A percentile compares a stretch with the other conserved stretches of the same genome.
Conservation (phyloP, 2,113 vertebrate species). For the Grammomys surdaster region DNA sequence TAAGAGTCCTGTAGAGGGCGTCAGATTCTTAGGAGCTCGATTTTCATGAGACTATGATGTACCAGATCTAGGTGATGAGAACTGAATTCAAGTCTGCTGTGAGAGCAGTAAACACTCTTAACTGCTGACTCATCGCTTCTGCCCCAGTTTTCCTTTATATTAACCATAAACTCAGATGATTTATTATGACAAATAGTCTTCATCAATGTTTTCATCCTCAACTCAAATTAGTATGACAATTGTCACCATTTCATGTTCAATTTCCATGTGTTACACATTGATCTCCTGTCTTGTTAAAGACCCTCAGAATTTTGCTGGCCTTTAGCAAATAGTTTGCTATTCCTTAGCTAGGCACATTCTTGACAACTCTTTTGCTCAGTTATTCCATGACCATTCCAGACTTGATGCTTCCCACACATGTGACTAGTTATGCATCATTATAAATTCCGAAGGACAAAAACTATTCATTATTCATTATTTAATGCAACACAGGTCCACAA, state of each 20-base stretch:
- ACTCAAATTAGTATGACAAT: background rate
- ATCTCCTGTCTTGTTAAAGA: background rate
- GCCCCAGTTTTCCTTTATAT: background rate
- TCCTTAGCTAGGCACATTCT: background rate
- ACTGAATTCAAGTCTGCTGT: background rate
- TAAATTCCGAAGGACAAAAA: background rate
- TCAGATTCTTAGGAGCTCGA: too few relatives aligned
- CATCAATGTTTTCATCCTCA: background rate
- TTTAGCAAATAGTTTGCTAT: background rate
- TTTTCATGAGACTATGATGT: background rate
- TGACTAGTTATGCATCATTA: background rate
- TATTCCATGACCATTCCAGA: background rate
- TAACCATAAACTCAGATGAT: background rate
- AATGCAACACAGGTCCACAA: background rate
- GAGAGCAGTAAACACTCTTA: background rate
- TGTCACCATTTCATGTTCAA: background rate
- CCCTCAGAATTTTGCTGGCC: background rate
- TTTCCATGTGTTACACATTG: background rate
- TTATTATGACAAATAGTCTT: background rate
- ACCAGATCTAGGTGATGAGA: background rate
- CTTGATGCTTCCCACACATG: background rate
- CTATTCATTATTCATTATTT: background rate
- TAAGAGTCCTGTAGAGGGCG: background rate
- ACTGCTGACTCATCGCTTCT: too few relatives aligned
- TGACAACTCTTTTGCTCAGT: background rate